phyloP scores from a whole-genome alignment of 1,140 invertebrate species.

The Drosophila parvula region DNA sequence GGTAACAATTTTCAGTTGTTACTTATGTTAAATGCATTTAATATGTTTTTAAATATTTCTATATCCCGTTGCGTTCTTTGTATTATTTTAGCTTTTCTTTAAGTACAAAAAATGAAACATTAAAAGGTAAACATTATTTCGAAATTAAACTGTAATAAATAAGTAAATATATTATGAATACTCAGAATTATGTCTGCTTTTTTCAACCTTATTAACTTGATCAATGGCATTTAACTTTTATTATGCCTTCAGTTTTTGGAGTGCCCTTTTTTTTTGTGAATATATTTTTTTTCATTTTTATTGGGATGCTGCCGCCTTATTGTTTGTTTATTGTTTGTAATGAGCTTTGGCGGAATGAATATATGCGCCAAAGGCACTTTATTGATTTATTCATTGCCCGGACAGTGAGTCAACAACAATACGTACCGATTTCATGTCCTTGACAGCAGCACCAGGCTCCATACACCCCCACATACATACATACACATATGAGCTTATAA shows the following conservation, averaged over 20 bases:
- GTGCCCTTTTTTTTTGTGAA: background rate
- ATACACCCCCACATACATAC: background rate
- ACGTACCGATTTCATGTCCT: slow-evolving; percentile 29
- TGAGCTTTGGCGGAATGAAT: slow-evolving; percentile 31
- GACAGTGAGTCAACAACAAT: slow-evolving; percentile 16
- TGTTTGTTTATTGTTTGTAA: slow-evolving; percentile 46
- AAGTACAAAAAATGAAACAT: too few species aligned
- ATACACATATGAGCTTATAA: slow-evolving; percentile 1
- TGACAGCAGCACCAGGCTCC: slow-evolving; percentile 17
- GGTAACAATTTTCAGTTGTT: too few species aligned
- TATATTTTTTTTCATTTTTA: background rate
- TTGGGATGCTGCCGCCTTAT: background rate
- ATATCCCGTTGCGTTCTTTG: too few species aligned
- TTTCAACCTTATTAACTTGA: background rate
- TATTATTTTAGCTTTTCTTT: too few species aligned
- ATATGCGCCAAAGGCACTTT: slow-evolving; percentile 20
- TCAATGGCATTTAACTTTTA: background rate
- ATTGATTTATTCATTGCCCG: slow-evolving; percentile 27
- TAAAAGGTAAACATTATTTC: too few species aligned
- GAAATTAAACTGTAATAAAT: too few species aligned
- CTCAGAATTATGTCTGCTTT: background rate
- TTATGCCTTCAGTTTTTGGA: background rate
- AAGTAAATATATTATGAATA: background rate
- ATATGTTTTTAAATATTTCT: too few species aligned
- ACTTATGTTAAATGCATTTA: background rate